Percentiles rank a stretch among this genome's conserved stretches.
phyloP scores from a whole-genome alignment of 2,888 invertebrate genomes.

The Phrixothrix hirtus region DNA sequence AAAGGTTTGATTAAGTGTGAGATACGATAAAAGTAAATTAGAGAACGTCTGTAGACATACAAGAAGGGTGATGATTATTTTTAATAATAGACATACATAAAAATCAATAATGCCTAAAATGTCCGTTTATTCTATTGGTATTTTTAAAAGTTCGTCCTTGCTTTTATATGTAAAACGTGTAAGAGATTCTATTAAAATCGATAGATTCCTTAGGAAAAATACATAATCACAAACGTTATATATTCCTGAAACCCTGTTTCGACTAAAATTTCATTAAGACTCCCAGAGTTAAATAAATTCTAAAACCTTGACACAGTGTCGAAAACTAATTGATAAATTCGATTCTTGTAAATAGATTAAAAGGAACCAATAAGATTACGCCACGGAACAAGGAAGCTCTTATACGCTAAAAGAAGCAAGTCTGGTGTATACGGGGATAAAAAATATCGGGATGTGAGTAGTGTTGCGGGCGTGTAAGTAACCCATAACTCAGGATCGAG shows the following conservation, averaged over 20 bases:
- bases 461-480: constrained; percentile 46
- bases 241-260: not conserved
- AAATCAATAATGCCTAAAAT: too few relatives aligned
- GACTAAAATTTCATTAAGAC: not conserved
- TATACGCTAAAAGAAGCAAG: constrained; percentile 20
- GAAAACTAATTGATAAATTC: constrained; percentile 14
- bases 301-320: constrained; percentile 1
- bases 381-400: constrained; percentile 11
- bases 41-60: too few relatives aligned
- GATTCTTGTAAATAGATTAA: constrained; percentile 14
- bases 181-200: too few relatives aligned
- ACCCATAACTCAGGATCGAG: constrained; percentile 48
- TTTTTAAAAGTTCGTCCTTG: too few relatives aligned
- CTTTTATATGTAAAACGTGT: too few relatives aligned
- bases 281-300: constrained; percentile 6
- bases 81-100: too few relatives aligned
- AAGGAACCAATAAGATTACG: constrained; percentile 1
- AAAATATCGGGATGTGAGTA: constrained; percentile 38
- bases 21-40: too few relatives aligned
- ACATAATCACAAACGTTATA: not conserved
- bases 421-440: constrained; percentile 22
- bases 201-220: too few relatives aligned
- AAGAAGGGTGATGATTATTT: too few relatives aligned
- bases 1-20: too few relatives aligned
- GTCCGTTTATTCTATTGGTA: too few relatives aligned